These are phyloP conservation scores for Gymnopithys bicolor DNA, from an alignment of 2,797 vertebrate species.

Conservation along the genomic window DNA sequence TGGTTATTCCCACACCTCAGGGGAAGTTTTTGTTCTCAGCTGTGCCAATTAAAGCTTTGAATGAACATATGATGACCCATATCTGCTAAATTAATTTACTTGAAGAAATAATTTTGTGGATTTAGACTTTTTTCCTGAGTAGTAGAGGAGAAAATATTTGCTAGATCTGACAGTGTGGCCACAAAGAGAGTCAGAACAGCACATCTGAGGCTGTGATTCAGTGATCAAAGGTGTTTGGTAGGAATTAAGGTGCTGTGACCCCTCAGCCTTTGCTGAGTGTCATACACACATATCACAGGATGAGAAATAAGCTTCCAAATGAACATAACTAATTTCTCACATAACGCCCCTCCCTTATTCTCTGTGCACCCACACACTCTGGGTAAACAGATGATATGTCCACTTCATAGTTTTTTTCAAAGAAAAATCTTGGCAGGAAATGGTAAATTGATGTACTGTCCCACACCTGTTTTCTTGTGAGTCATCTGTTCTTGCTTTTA, in stretches of 20 bases:
- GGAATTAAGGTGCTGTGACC: not conserved
- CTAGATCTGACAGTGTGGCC: not conserved
- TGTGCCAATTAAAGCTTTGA: not conserved
- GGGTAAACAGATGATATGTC: not conserved
- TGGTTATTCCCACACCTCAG: not conserved
- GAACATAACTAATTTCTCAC: constrained; percentile 16
- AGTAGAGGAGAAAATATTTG: not conserved
- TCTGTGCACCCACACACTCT: not conserved
- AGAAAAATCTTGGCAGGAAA: constrained; percentile 46
- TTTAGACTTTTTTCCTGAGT: not conserved
- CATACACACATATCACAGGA: not conserved
- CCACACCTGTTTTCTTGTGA: constrained; percentile 54
- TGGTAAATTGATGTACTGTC: constrained; percentile 21
- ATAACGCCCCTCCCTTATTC: not conserved
- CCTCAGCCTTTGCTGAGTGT: not conserved
- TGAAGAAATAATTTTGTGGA: not conserved
- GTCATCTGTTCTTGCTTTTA: constrained; percentile 49
- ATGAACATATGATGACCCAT: not conserved
- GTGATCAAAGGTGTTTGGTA: not conserved
- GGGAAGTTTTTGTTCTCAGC: not conserved
- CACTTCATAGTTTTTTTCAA: constrained; percentile 21
- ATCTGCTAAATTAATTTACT: not conserved
- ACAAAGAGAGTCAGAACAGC: not conserved
- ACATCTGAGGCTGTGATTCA: not conserved
- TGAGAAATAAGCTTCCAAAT: constrained; percentile 36